phyloP scores from a whole-genome alignment of 2,888 invertebrate genomes.

The Heliconius cydno region DNA sequence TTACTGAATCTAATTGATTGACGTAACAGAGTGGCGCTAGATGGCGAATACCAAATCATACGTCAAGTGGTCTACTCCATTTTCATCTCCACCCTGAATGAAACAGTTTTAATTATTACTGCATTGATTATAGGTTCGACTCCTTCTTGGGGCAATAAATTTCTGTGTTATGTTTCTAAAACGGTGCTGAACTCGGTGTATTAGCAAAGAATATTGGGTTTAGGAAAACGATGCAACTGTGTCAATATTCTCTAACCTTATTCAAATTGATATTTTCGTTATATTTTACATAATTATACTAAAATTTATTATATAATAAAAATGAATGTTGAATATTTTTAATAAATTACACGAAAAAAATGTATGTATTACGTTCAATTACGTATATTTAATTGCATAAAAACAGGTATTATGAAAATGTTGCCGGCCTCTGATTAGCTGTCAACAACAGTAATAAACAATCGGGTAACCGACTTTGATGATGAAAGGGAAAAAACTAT shows the following conservation, averaged over 20 bases:
- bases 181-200: background rate
- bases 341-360: slow-evolving; percentile 1
- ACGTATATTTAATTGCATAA: slow-evolving; percentile 10
- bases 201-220: background rate
- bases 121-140: background rate
- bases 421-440: slow-evolving; percentile 1
- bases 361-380: slow-evolving; percentile 3
- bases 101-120: background rate
- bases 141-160: background rate
- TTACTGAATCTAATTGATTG: no score
- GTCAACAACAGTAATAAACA: slow-evolving; percentile 17
- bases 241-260: background rate
- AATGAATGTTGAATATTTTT: slow-evolving; percentile 4
- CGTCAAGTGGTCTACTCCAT: no score
- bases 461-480: background rate
- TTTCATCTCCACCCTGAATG: background rate
- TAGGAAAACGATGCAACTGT: background rate
- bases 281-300: background rate
- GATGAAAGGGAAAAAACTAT: background rate
- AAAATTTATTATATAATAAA: background rate
- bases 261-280: background rate
- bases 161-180: background rate
- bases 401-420: slow-evolving; percentile 13
- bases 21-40: no score
- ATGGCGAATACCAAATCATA: no score